phyloP scores from a whole-genome alignment of 2,888 invertebrate species.

The Lochmaea crataegi region DNA sequence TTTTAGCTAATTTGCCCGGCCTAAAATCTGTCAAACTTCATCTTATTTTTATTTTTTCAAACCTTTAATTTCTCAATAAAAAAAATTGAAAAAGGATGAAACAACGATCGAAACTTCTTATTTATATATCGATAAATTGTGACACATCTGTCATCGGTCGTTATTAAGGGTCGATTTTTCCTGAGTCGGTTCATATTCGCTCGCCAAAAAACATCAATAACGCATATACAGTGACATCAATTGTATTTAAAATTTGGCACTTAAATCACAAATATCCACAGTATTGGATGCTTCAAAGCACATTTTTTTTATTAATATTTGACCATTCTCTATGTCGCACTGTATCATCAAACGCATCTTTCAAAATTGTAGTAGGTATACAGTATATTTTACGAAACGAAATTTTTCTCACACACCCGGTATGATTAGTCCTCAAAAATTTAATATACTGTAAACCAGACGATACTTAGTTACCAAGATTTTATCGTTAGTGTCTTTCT shows the following conservation, averaged over 20 bases:
- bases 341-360: no score
- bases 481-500: background rate
- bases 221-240: conserved; percentile 49
- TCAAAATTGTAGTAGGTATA: no score
- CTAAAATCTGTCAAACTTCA: no score
- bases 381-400: no score
- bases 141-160: background rate
- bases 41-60: no score
- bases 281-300: conserved; percentile 42
- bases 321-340: background rate
- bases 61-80: no score
- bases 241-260: conserved; percentile 63
- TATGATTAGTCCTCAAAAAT: no score
- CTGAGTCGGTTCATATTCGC: conserved; percentile 35
- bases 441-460: background rate
- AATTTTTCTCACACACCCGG: no score
- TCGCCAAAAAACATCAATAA: conserved; percentile 41
- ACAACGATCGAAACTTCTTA: conserved; percentile 8
- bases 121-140: conserved; percentile 11
- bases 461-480: background rate
- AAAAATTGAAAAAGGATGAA: background rate
- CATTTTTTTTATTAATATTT: conserved; percentile 33
- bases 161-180: conserved; percentile 23
- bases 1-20: no score
- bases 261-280: conserved; percentile 62